Evolutionary conservation across 1,140 invertebrate species (phyloP).

Genomic region (Drosophila kepulauana): DNA sequence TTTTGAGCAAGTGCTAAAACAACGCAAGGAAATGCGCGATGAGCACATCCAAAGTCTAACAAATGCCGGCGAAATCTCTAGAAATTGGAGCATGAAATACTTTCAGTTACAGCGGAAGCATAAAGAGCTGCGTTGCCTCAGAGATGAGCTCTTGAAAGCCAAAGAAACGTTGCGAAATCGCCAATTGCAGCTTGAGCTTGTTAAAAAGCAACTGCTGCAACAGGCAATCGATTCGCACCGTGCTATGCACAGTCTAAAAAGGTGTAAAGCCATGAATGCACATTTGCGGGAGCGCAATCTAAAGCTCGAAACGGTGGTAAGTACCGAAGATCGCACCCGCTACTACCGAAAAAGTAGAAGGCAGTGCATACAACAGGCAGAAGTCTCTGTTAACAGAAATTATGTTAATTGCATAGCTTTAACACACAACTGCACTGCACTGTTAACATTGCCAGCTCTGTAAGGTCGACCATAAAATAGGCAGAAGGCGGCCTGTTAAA

Average conservation of each 20-base stretch:
- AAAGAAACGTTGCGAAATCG: not conserved
- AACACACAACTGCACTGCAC: too few species aligned
- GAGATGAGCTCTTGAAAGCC: not conserved
- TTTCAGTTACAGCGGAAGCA: not conserved
- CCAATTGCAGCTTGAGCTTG: not conserved
- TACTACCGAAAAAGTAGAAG: too few species aligned
- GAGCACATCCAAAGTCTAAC: not conserved
- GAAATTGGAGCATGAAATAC: not conserved
- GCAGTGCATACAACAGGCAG: too few species aligned
- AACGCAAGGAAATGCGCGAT: not conserved
- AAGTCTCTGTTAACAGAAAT: too few species aligned
- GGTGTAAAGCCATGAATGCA: not conserved
- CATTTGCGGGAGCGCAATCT: constrained; percentile 8
- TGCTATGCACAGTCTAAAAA: not conserved
- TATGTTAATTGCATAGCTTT: too few species aligned
- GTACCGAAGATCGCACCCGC: too few species aligned
- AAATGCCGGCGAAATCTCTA: not conserved
- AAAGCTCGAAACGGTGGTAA: constrained; percentile 21
- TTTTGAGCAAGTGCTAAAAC: constrained; percentile 5
- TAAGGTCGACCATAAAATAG: too few species aligned
- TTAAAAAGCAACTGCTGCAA: not conserved
- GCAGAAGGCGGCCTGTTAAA: too few species aligned
- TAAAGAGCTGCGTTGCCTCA: not conserved
- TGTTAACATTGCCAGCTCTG: too few species aligned
- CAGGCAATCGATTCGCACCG: not conserved